Evolutionary conservation across 1,140 invertebrate genomes (phyloP), one percentile per base, ranked within the genome.

Genomic region (Drosophila yakuba): DNA sequence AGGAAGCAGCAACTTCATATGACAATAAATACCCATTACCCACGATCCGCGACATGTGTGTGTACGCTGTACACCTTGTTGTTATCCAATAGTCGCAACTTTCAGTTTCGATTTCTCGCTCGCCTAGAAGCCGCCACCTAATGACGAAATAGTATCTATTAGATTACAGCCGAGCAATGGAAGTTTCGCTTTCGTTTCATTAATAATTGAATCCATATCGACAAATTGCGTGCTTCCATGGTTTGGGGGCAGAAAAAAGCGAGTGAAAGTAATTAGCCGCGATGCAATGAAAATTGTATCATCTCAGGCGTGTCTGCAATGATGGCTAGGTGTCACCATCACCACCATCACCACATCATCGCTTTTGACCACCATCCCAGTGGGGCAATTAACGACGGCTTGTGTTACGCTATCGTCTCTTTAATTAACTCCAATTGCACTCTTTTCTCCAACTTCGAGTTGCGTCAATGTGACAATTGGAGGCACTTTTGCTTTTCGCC

Each of bases 381-480:
- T 64, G 54, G 60, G 39, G 28, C 72, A 80, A 80, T 79, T 84
- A 85, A 74, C 76, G 51, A 52, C 56, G 72, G 75, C 61, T 64
- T 62, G 64, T 69, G 74, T 78, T 78, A 78, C 74, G 63, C 64
- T 68, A 68, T 68, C 63, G 59, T 43, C 71, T 74, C 74, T 88
- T 88, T 83, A 88, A 88, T 88, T 88, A 89, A 89, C 84, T 83
- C 74, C 74, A 82, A 78, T 86, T 86, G 82, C 73, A 57, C 44
- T 57, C 43, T 68, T 60, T 51, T 44, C 60, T 50, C 7, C 39
- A 58, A 47, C 47, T 17, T 44, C 5, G 55, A 35, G 58, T 88
- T 88, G 84, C 84, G 83, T 88, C 84, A 88, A 88, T 88, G 76
- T 67, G 84, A 88, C 83, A 86, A 86, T 88, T 86, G 83, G 59